phyloP scores from a whole-genome alignment of 2,888 invertebrate genomes.

The Philereme transversata region DNA sequence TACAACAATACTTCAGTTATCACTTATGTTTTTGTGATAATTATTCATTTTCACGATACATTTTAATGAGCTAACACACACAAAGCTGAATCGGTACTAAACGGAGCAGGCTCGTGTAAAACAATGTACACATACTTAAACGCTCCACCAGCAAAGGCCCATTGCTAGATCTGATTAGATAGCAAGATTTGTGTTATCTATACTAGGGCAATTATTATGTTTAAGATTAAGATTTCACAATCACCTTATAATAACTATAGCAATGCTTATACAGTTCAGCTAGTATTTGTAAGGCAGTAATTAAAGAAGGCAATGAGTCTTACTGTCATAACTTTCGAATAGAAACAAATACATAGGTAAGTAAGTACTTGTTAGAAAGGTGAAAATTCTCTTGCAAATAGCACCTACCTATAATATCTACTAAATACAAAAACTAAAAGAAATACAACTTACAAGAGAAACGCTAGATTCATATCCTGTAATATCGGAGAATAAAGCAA shows the following conservation, averaged over 20 bases:
- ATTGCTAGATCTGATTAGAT: slow-evolving; percentile 10
- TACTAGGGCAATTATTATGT: background rate
- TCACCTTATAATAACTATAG: background rate
- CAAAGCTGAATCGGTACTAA: background rate
- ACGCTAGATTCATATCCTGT: too few species aligned
- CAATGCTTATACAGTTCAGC: too few species aligned
- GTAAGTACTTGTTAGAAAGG: too few species aligned
- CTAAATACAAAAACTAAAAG: too few species aligned
- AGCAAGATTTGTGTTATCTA: background rate
- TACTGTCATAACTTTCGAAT: too few species aligned
- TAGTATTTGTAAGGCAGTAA: too few species aligned
- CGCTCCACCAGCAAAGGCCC: background rate
- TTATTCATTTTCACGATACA: background rate
- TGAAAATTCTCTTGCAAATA: too few species aligned
- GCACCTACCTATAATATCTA: too few species aligned
- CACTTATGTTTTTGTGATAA: background rate
- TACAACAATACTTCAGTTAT: background rate
- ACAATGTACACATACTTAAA: background rate
- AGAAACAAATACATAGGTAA: too few species aligned
- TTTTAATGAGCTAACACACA: background rate
- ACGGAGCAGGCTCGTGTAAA: background rate
- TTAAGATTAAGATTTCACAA: background rate
- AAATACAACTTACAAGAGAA: too few species aligned
- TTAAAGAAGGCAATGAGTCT: too few species aligned
- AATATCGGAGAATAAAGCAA: too few species aligned